Percentiles rank a stretch among this genome's conserved stretches.
Conservation (phyloP, 2,888 invertebrate species). For the Drosophila fungiperda region DNA sequence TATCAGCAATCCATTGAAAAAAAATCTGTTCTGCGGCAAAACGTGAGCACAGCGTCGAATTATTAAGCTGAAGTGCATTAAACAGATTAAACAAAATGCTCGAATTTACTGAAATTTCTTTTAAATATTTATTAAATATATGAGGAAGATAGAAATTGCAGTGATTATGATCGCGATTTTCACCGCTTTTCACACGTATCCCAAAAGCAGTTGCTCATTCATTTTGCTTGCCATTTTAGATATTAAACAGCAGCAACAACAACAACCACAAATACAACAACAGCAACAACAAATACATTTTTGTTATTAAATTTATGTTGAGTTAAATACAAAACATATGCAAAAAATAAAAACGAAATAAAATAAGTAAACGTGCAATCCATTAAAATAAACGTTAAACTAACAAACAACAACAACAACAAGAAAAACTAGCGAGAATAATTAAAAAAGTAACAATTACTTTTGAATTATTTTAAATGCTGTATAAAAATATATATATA, state of each 20-base stretch:
- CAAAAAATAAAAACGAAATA: constrained; percentile 14
- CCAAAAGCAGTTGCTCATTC: constrained; percentile 28
- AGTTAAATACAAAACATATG: constrained; percentile 64
- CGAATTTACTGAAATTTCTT: constrained; percentile 29
- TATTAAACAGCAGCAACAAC: constrained; percentile 59
- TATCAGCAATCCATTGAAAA: constrained; percentile 53
- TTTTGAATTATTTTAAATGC: constrained; percentile 80
- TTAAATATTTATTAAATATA: constrained; percentile 39
- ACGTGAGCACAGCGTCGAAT: constrained; percentile 43
- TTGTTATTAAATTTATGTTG: constrained; percentile 81
- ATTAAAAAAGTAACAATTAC: constrained; percentile 78
- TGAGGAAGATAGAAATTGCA: constrained; percentile 42
- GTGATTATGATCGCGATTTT: constrained; percentile 39
- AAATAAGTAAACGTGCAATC: constrained; percentile 75
- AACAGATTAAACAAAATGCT: constrained; percentile 6
- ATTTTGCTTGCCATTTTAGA: constrained; percentile 57
- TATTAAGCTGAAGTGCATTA: constrained; percentile 25
- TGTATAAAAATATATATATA: constrained; percentile 46
- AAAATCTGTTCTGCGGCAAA: constrained; percentile 18
- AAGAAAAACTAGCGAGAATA: constrained; percentile 63
- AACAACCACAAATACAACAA: constrained; percentile 36
- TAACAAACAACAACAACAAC: constrained; percentile 47
- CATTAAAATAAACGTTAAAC: constrained; percentile 48
- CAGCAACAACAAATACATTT: constrained; percentile 70
- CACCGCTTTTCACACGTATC: constrained; percentile 52